Evolutionary conservation across 2,797 vertebrate species (phyloP), one percentile per base, ranked within the genome.

Genomic region (Carduelis carduelis): DNA sequence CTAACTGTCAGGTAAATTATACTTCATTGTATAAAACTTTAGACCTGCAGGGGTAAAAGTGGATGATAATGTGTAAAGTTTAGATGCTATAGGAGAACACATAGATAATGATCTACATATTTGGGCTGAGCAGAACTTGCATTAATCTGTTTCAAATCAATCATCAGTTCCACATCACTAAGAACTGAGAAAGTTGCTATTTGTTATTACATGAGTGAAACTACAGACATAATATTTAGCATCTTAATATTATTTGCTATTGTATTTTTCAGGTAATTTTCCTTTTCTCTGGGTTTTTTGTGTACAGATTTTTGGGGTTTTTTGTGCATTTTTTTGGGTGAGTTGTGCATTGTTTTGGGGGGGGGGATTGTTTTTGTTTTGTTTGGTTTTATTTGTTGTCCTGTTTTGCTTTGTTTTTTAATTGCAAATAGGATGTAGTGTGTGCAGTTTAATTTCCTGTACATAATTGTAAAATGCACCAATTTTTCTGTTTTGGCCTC

Each of bases 101-200:
- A 35, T 35, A 90, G 44, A 28, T 27, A 83, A 37, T 47, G 39
- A 83, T 26, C 47, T 66, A 47, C 20, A 68, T 12, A 65, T 87
- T 68, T 70, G 23, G 16, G 3, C 60, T 59, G 27, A 27, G 8
- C 43, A 47, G 20, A 43, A 80, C 13, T 69, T 84, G 30, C 9
- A 61, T 79, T 81, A 37, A 19, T 43, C 12, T 95, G 4, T 94
- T 92, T 83, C 23, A 94, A 93, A 59, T 86, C 22, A 24, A 65
- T 23, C 44, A 92, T 32, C 11, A 26, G 44, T 70, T 87, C 53
- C 63, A 37, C 34, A 23, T 37, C 72, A 21, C 4, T 71, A 65
- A 83, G 24, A 4, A 68, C 14, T 64, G 4, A 86, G 41, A 86
- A 91, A 81, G 21, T 8, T 41, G 2, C 7, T 93, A 26, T 47